Conservation (phyloP, 2,113 vertebrate species). For the Mesembrinibis cayennensis region DNA sequence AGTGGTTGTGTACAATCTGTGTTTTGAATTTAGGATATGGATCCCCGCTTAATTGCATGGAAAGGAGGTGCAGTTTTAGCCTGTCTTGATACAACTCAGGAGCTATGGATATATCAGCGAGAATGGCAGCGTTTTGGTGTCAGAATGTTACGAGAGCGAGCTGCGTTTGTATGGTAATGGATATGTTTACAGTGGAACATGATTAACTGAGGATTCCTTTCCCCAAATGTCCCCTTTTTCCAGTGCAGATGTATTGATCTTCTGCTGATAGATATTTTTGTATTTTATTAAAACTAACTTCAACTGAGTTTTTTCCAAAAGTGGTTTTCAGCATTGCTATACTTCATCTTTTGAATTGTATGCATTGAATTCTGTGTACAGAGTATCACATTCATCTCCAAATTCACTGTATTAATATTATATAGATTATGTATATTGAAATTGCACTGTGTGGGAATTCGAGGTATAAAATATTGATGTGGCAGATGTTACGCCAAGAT, state of each 20-base stretch:
- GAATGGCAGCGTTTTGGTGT: conserved; percentile 97
- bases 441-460: not conserved
- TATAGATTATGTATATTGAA: not conserved
- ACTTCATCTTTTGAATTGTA: not conserved
- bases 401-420: not conserved
- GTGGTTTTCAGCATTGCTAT: not conserved
- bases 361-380: not conserved
- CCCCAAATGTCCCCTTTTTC: not conserved
- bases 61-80: conserved; percentile 95
- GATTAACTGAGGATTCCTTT: not conserved
- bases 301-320: not conserved
- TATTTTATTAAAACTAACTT: not conserved
- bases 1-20: not conserved
- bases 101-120: conserved; percentile 94
- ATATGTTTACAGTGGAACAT: not conserved
- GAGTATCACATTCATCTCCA: not conserved
- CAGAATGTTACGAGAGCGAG: conserved; percentile 92
- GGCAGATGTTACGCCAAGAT: not conserved
- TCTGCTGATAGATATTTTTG: not conserved
- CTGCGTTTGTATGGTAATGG: conserved; percentile 91
- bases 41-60: conserved; percentile 92
- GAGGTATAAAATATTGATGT: not conserved
- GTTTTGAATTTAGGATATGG: conserved; percentile 85
- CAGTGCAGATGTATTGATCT: not conserved
- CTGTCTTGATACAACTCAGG: conserved; percentile 95